Base-by-base conservation (phyloP, 92 coral and sea anemone genomes). In the Epizoanthus ramosus region DNA sequence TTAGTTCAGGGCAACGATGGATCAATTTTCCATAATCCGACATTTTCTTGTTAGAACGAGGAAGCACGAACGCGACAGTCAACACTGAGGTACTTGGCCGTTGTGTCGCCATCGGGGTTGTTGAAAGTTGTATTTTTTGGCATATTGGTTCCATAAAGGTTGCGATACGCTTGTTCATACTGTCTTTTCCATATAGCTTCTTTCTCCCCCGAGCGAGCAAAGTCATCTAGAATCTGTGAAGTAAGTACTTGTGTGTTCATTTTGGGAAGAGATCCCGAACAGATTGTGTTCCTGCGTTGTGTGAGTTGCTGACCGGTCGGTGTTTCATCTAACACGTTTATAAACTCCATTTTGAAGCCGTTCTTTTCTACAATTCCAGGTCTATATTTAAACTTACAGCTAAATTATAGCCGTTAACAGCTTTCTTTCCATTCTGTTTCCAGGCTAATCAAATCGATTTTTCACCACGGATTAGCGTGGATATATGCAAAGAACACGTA, bases 101-200 rank as follows among this genome's bases (percentile, higher is more conserved):
- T 77, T 1, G 68, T 37, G 50, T 77, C 82, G 18, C 82, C 82
- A 22, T 61, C 82, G 2, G 50, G 37, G 9, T 77, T 77, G 1
- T 35, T 61, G 52, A 77, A 77, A 24, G 45, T 15, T 43, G 59
- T 77, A 39, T 77, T 77, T 77, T 41, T 77, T 22, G 82, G 82
- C 19, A 77, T 77, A 47, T 77, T 77, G 28, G 82, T 77, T 2
- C 82, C 82, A 43, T 77, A 77, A 2, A 77, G 66, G 7, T 61
- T 77, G 57, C 71, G 82, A 77, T 77, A 77, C 21, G 82, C 82
- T 6, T 77, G 82, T 61, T 77, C 82, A 6, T 77, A 77, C 6
- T 77, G 82, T 21, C 82, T 37, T 39, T 43, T 77, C 82, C 82
- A 77, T 0, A 77, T 35, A 0, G 82, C 82, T 63, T 77, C 82